Base-by-base conservation (phyloP, 1,140 invertebrate genomes). In the Pygmarrhopalites habei region DNA sequence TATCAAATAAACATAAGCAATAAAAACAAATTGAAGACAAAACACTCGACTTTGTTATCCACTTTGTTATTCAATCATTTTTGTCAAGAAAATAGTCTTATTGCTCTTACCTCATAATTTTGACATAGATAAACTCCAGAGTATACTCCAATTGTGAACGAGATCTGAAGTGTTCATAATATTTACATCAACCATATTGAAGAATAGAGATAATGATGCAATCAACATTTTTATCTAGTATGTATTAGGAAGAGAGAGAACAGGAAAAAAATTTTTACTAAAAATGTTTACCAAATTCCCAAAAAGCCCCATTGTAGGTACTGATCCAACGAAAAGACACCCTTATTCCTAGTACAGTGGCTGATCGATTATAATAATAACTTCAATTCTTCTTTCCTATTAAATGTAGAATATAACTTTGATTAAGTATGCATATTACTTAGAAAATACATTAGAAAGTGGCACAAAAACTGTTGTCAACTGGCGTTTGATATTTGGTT, bases 51-150 rank as follows among this genome's bases (percentile, higher is more conserved):
- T 55, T 5, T 10, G 15, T 26, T 14, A 4, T 17, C 19, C 29
- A 30, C 3, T n/a, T 3, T 17, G 17, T 35, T 15, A 17, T 35
- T 2, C 17, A 17, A 41, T 39, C 14, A 23, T 41, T 28, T 35
- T 15, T 28, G 12, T 29, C 32, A 10, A 3, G n/a, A 57, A 29
- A n/a, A 12, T 14, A 52, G 1, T 3, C 35, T 39, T 17, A 39
- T 21, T 63, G 32, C 2, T 52, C 44, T 59, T 64, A 69, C 64
- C 21, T 65, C 62, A 43, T 67, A 65, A 35, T 70, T 70, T 53
- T 70, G 68, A 52, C 46, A 46, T 23, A 65, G 25, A 26, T 63
- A 70, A 10, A 70, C 62, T 41, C 68, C 68, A 17, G 68, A 55
- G 29, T 70, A 70, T 2, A 67, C 58, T 19, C 68, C 68, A 14